These are phyloP conservation scores for Hyla sarda DNA, from an alignment of 2,113 vertebrate genomes.

Conservation along the genomic window DNA sequence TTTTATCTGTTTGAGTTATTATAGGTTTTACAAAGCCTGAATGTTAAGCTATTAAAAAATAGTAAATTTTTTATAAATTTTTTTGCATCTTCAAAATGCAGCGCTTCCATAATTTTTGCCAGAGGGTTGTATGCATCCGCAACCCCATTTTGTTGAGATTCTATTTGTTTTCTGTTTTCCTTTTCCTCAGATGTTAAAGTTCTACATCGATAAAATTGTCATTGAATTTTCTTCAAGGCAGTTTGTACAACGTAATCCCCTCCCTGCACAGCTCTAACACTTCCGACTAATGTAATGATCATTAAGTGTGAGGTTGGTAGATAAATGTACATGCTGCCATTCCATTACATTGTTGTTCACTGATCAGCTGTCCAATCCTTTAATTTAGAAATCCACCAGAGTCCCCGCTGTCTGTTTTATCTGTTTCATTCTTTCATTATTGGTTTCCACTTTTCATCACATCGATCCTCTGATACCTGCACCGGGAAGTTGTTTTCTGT, in stretches of 20 bases:
- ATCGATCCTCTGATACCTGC: conserved; percentile 1
- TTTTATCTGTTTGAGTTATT: no score
- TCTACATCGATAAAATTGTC: background rate
- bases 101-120: no score
- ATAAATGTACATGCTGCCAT: conserved; percentile 25
- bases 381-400: conserved; percentile 14
- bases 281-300: background rate
- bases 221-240: background rate
- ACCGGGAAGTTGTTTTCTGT: conserved; percentile 15
- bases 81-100: no score
- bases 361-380: conserved; percentile 6
- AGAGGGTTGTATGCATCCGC: no score
- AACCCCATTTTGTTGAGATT: background rate
- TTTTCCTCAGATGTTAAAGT: background rate
- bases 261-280: background rate
- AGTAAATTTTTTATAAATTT: no score
- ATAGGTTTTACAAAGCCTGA: no score
- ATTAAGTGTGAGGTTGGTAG: background rate
- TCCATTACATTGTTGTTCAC: conserved; percentile 19
- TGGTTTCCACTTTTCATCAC: conserved; percentile 18
- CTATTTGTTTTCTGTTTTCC: background rate
- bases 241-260: background rate
- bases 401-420: conserved; percentile 12
- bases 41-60: no score
- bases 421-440: conserved; percentile 25